These are phyloP conservation scores for Lordiphosa clarofinis DNA, from an alignment of 1,140 invertebrate species.

Conservation along the genomic window DNA sequence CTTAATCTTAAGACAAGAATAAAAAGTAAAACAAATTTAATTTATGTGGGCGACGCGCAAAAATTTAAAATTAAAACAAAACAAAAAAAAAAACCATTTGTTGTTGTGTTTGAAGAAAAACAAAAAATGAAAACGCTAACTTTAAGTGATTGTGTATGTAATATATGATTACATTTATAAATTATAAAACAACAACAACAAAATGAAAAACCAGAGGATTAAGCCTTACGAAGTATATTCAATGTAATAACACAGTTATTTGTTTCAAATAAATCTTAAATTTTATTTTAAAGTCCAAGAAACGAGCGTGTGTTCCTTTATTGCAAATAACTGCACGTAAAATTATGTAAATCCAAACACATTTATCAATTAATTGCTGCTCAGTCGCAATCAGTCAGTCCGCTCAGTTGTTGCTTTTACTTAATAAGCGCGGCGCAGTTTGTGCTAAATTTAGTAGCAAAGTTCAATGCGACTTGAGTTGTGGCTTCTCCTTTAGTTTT, in stretches of 20 bases:
- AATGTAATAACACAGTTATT: constrained; percentile 80
- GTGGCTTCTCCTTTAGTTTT: constrained; percentile 7
- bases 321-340: constrained; percentile 65
- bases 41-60: constrained; percentile 26
- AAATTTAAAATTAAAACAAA: constrained; percentile 37
- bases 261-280: constrained; percentile 80
- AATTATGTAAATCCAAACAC: constrained; percentile 54
- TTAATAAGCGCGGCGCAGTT: constrained; percentile 64
- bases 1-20: constrained; percentile 43
- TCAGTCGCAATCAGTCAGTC: constrained; percentile 10
- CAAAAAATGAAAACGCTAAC: constrained; percentile 47
- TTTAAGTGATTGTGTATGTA: constrained; percentile 76
- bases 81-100: constrained; percentile 23
- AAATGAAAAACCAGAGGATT: too few relatives aligned
- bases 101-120: constrained; percentile 24
- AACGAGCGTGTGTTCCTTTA: constrained; percentile 1
- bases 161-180: constrained; percentile 71
- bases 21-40: constrained; percentile 13
- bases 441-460: constrained; percentile 69
- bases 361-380: constrained; percentile 43
- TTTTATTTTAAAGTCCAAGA: constrained; percentile 72
- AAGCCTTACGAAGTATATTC: constrained; percentile 70
- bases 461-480: constrained; percentile 45
- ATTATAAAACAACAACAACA: constrained; percentile 24
- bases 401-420: too few relatives aligned